Evolutionary conservation across 2,888 invertebrate genomes (phyloP).

Genomic region (Pyralis farinalis): DNA sequence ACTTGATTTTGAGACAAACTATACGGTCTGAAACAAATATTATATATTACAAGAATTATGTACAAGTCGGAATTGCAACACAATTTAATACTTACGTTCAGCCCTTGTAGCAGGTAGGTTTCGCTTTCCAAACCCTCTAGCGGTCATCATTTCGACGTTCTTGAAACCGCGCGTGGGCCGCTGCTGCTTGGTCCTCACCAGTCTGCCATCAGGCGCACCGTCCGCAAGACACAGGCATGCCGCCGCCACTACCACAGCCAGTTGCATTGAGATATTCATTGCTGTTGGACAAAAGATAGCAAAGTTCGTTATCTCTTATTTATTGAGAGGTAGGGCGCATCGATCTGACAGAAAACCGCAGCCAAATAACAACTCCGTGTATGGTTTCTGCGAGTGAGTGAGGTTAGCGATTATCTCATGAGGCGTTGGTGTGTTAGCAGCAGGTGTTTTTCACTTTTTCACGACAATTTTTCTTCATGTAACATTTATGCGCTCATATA

Average conservation of each 20-base stretch:
- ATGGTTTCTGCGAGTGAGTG: too few species aligned
- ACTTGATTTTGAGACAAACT: too few species aligned
- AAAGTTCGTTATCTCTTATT: not conserved
- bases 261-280: constrained; percentile 67
- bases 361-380: too few species aligned
- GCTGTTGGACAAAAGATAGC: constrained; percentile 27
- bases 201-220: constrained; percentile 54
- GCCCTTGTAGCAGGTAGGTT: constrained; percentile 61
- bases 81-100: constrained; percentile 51
- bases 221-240: constrained; percentile 60
- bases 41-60: constrained; percentile 7
- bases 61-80: too few species aligned
- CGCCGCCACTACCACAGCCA: constrained; percentile 55
- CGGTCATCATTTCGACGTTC: constrained; percentile 83
- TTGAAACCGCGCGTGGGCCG: constrained; percentile 83
- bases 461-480: too few species aligned
- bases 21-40: not conserved
- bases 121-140: constrained; percentile 84
- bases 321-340: too few species aligned
- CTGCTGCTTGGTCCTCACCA: constrained; percentile 68
- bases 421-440: too few species aligned
- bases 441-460: too few species aligned
- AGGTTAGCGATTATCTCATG: too few species aligned
- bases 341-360: too few species aligned
- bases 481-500: too few species aligned